Percentiles rank a stretch among this genome's conserved stretches.
Evolutionary conservation across 2,113 vertebrate species (phyloP).

Genomic region (Dipodomys spectabilis): DNA sequence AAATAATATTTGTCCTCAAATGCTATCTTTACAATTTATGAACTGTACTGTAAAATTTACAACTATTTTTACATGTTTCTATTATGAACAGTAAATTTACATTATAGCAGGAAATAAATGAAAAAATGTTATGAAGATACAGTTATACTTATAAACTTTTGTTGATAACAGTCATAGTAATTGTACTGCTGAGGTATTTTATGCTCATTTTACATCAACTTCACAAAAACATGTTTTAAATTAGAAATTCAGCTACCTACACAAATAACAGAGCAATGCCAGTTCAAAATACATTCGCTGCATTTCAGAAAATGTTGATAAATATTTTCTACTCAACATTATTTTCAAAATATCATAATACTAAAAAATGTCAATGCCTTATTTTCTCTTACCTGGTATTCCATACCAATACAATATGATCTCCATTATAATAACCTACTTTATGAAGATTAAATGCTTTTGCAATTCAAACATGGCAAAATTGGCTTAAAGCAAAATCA

Average conservation of each 20-base stretch:
- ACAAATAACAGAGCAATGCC: neutral
- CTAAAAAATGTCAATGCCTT: conserved; percentile 44
- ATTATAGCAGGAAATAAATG: neutral
- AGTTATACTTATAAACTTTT: neutral
- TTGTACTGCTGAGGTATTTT: neutral
- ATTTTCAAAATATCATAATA: conserved; percentile 49
- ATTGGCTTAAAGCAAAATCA: conserved; percentile 92
- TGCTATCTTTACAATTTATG: neutral
- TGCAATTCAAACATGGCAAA: conserved; percentile 91
- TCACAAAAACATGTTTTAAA: neutral
- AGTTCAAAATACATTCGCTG: conserved; percentile 29
- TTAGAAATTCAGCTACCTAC: neutral
- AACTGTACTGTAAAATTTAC: neutral
- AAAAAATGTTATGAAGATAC: neutral
- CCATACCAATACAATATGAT: conserved; percentile 86
- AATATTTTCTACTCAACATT: conserved; percentile 35
- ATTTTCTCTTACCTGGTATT: conserved; percentile 80
- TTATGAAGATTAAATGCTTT: conserved; percentile 93
- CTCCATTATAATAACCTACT: conserved; percentile 92
- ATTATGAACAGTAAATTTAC: neutral
- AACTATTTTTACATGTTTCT: neutral
- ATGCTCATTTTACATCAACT: neutral
- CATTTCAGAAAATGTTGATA: conserved; percentile 43
- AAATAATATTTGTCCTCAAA: neutral
- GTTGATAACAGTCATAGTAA: neutral